phyloP scores from a whole-genome alignment of 2,888 invertebrate species.

The Baccha elongata region DNA sequence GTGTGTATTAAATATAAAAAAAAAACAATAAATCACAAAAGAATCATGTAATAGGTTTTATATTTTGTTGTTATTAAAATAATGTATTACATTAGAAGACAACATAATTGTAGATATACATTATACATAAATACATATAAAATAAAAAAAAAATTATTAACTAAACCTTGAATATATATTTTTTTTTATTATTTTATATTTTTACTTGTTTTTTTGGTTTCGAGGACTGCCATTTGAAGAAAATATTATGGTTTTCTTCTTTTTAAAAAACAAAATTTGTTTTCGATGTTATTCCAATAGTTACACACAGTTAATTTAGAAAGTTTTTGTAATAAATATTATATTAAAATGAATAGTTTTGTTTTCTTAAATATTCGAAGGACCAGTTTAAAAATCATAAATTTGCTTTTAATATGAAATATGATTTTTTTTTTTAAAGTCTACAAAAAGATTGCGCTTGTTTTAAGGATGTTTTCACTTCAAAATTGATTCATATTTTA shows the following conservation, averaged over 20 bases:
- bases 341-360: slow-evolving; percentile 21
- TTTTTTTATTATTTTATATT: slow-evolving; percentile 23
- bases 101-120: slow-evolving; percentile 36
- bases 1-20: slow-evolving; percentile 23
- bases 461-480: slow-evolving; percentile 9
- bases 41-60: slow-evolving; percentile 7
- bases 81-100: slow-evolving; percentile 37
- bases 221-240: slow-evolving; percentile 77
- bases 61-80: slow-evolving; percentile 24
- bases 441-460: neutral
- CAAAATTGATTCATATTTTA: slow-evolving; percentile 34
- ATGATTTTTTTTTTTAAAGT: neutral
- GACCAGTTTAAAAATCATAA: slow-evolving; percentile 24
- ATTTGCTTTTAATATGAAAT: neutral
- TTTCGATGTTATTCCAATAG: slow-evolving; percentile 65
- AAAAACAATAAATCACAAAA: slow-evolving; percentile 47
- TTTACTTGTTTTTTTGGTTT: slow-evolving; percentile 76
- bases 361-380: slow-evolving; percentile 64
- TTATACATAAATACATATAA: slow-evolving; percentile 9
- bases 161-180: slow-evolving; percentile 36
- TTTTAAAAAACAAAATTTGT: slow-evolving; percentile 64
- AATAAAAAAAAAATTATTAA: slow-evolving; percentile 55
- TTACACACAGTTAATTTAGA: slow-evolving; percentile 23
- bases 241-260: slow-evolving; percentile 64
- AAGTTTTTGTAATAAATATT: slow-evolving; percentile 67